Percentiles rank a stretch among this genome's conserved stretches.
These are phyloP conservation scores for Catamblyrhynchus diadema DNA, from an alignment of 2,797 vertebrate genomes.

Conservation along the genomic window DNA sequence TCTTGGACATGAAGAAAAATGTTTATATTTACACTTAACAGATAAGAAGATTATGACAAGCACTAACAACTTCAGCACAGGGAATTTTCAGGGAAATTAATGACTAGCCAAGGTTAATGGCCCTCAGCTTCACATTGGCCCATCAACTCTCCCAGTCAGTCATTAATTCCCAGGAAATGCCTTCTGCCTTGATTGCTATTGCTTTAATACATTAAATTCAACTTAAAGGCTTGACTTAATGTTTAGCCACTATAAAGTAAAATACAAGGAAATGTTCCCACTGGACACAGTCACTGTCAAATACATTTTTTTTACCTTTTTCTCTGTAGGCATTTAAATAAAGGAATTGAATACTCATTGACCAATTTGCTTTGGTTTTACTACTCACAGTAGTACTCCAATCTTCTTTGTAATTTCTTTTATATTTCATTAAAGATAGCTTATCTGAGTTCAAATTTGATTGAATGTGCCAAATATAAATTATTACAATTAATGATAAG, in stretches of 20 bases:
- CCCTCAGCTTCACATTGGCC: slow-evolving; percentile 59
- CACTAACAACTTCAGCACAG: slow-evolving; percentile 50
- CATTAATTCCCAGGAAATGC: slow-evolving; percentile 75
- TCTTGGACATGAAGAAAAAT: neutral
- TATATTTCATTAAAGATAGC: slow-evolving; percentile 4
- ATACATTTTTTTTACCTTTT: slow-evolving; percentile 64
- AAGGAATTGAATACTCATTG: slow-evolving; percentile 8
- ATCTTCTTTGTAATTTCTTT: neutral
- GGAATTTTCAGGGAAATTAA: slow-evolving; percentile 71
- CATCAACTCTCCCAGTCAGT: slow-evolving; percentile 67
- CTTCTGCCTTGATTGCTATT: slow-evolving; percentile 63
- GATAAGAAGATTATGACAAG: slow-evolving; percentile 56
- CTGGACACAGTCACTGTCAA: slow-evolving; percentile 42
- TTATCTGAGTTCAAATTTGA: neutral
- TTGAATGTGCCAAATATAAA: neutral
- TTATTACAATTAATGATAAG: neutral
- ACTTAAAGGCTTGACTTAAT: slow-evolving; percentile 71
- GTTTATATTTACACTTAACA: slow-evolving; percentile 39
- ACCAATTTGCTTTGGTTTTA: slow-evolving; percentile 24
- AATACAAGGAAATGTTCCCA: slow-evolving; percentile 55
- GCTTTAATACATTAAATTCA: slow-evolving; percentile 74
- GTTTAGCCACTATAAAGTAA: slow-evolving; percentile 68
- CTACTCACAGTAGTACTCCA: neutral
- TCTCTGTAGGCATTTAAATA: slow-evolving; percentile 44
- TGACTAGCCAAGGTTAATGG: slow-evolving; percentile 68